Evolutionary conservation across 2,888 invertebrate genomes (phyloP), one percentile per base, ranked within the genome.

Genomic region (Parasteatoda lunata): DNA sequence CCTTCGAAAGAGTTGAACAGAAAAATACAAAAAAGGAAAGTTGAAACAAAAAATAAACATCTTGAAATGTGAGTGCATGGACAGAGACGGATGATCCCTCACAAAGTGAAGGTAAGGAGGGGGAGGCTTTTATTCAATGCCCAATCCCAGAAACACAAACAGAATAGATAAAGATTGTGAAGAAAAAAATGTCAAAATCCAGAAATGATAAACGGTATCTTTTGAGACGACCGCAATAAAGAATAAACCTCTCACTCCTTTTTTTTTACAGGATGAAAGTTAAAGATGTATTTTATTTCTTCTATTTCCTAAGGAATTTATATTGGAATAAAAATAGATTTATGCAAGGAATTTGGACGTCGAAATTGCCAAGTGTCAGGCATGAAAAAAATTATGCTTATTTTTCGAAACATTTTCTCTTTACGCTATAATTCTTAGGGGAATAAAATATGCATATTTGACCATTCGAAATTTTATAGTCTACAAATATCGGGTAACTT

Each of bases 121-220:
- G 68, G 69, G 69, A 59, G 69, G 75, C 81, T 81, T 75, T 81
- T 75, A 81, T 72, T 66, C 66, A 45, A 9, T 7, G 13, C 30
- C 15, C 15, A 30, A 65, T 48, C 51, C 48, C 9, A 47, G 48
- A 54, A 48, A 59, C 45, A 64, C 48, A 47, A 54, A 52, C 13
- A 72, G 49, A 15, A 51, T 11, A 8, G 68, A 30, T 45, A 66
- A 66, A 45, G 30, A 30, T 30, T 68, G n/a, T 64, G 13, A 4
- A 13, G 30, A 68, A 45, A 68, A 30, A 68, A 68, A 45, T 52
- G 54, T 70, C 78, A 59, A 70, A 70, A 2, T 47, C 78, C 15
- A 73, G 66, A 72, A 73, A 80, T 80, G 80, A 80, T 66, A 73
- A 73, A 80, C 66, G 80, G 72, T 80, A 80, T 80, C 72, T 80